Conservation (phyloP, 1,140 invertebrate species). For the Bombyx mori region DNA sequence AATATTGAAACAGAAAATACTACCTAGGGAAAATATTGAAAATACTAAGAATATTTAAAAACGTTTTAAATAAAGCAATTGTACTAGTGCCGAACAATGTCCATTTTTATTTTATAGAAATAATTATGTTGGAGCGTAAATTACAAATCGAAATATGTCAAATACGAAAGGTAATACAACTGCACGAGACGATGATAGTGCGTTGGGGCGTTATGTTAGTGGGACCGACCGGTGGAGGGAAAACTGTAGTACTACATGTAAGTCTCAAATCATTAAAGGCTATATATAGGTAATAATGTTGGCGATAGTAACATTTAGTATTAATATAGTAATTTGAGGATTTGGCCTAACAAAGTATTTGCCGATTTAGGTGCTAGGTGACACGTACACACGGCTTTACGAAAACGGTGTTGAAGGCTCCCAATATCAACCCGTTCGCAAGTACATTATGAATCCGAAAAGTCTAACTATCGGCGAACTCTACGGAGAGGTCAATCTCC, state of each 20-base stretch:
- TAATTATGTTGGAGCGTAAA: conserved; percentile 55
- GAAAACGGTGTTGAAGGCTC: conserved; percentile 70
- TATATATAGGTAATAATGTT: too few species aligned
- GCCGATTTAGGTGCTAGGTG: conserved; percentile 73
- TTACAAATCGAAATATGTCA: conserved; percentile 77
- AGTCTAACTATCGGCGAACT: conserved; percentile 90
- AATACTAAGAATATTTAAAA: too few species aligned
- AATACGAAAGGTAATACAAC: conserved; percentile 85
- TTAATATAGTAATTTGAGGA: too few species aligned
- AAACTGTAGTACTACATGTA: conserved; percentile 80
- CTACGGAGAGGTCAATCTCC: conserved; percentile 88
- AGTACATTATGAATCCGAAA: conserved; percentile 89
- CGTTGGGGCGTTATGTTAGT: conserved; percentile 95
- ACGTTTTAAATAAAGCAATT: too few species aligned
- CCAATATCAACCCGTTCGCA: conserved; percentile 76
- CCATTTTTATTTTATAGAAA: conserved; percentile 14
- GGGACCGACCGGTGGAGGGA: conserved; percentile 88
- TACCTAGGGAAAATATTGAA: too few species aligned
- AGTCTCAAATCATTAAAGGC: conserved; percentile 13
- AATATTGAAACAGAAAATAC: too few species aligned
- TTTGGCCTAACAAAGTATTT: background rate
- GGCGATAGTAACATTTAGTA: too few species aligned
- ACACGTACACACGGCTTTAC: conserved; percentile 75
- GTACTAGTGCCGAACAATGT: too few species aligned
- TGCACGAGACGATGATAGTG: conserved; percentile 94